Percentiles rank a stretch among this genome's conserved stretches.
Evolutionary conservation across 2,888 invertebrate species (phyloP).

Genomic region (Tanytarsus gracilentus): DNA sequence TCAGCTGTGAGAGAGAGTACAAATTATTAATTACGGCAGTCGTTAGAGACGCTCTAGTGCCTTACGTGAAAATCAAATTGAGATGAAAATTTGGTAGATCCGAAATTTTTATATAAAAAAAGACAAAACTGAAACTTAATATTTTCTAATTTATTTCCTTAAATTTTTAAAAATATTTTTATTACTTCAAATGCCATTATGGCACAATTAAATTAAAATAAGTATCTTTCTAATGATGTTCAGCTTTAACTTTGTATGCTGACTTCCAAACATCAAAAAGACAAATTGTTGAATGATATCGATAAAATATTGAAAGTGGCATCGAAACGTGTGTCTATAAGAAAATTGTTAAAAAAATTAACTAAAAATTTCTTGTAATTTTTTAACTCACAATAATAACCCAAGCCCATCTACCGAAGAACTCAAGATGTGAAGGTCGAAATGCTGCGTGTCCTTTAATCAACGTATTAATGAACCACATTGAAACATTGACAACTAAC

Average conservation of each 20-base stretch:
- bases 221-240: not conserved
- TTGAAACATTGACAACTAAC: slow-evolving; percentile 20
- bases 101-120: too few relatives aligned
- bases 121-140: too few relatives aligned
- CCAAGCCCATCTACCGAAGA: slow-evolving; percentile 85
- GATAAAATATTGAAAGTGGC: slow-evolving; percentile 45
- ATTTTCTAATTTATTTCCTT: too few relatives aligned
- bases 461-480: slow-evolving; percentile 29
- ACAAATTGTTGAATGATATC: slow-evolving; percentile 87
- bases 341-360: too few relatives aligned
- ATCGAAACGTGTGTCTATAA: slow-evolving; percentile 83
- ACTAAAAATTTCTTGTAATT: too few relatives aligned
- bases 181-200: not conserved
- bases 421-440: slow-evolving; percentile 40
- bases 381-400: too few relatives aligned
- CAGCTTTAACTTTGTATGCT: slow-evolving; percentile 55
- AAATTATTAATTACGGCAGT: too few relatives aligned
- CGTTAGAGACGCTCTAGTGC: too few relatives aligned
- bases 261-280: slow-evolving; percentile 89
- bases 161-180: not conserved
- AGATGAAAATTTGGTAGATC: too few relatives aligned
- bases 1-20: too few relatives aligned
- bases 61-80: too few relatives aligned
- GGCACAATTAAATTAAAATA: slow-evolving; percentile 5
- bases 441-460: slow-evolving; percentile 28